Conservation (phyloP, 1,140 invertebrate genomes). For the Phymastichus coffea region DNA sequence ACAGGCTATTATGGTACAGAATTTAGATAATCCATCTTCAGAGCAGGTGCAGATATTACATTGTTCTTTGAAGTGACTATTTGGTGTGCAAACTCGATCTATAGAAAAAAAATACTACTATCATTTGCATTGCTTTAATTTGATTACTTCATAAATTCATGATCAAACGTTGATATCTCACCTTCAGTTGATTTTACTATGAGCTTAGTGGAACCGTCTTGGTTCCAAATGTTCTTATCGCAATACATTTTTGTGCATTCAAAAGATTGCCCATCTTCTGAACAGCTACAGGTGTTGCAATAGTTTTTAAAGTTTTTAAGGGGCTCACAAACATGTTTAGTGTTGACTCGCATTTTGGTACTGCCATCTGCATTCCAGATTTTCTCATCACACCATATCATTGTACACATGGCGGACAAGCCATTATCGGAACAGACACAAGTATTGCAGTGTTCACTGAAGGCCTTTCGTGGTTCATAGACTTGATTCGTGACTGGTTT, state of each 20-base stretch:
- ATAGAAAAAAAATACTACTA: no score
- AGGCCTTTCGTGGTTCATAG: not conserved
- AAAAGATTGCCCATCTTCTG: not conserved
- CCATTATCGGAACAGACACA: not conserved
- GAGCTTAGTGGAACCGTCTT: not conserved
- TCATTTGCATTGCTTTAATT: no score
- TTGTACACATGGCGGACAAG: not conserved
- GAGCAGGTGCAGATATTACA: not conserved
- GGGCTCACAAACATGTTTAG: not conserved
- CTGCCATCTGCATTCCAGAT: constrained; percentile 1
- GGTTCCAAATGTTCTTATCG: not conserved
- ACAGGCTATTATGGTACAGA: not conserved
- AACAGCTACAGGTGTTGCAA: constrained; percentile 10
- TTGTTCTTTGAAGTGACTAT: not conserved
- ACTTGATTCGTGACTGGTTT: not conserved
- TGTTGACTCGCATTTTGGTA: not conserved
- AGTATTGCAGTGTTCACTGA: not conserved
- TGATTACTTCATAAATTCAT: no score
- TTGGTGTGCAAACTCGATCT: not conserved
- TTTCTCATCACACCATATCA: not conserved
- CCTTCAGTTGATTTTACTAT: not conserved
- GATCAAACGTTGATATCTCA: no score
- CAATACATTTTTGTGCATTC: constrained; percentile 1
- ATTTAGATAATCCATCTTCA: not conserved
- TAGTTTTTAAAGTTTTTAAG: not conserved